Evolutionary conservation across 2,113 vertebrate species (phyloP), one percentile per base, ranked within the genome.

Genomic region (Sakesphorus luctuosus): DNA sequence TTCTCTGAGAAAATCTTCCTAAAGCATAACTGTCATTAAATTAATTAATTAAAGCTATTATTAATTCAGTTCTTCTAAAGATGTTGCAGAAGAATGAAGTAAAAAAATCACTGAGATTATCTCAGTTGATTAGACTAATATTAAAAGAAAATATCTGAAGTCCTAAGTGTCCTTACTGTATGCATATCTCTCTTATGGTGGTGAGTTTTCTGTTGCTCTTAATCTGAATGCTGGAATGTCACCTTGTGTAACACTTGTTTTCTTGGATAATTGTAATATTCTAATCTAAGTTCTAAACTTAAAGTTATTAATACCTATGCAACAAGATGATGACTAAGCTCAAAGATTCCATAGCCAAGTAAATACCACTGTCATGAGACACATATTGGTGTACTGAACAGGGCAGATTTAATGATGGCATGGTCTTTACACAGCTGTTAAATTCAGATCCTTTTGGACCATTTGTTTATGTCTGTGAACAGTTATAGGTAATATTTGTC

Each of bases 321-420:
- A 56, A 23, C 43, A 24, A 3, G 2, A 7, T 59, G 26, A 59
- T 67, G 56, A 4, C 8, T 10, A 83, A 76, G 13, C 17, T 76
- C 67, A 77, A 91, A 84, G 6, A 5, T 16, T 68, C 11, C 23
- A 35, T 4, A 36, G 14, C 6, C 40, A 66, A 28, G 25, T 49
- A 66, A 47, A 40, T 36, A 26, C 5, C 35, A 31, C 4, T 28
- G 19, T 50, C 49, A 18, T 28, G 31, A 88, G 36, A 52, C 26
- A 55, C 6, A 36, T 14, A 10, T 0, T n/a, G 11, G 2, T 55
- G 52, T 67, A 4, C 43, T 31, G 38, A 67, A n/a, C 1, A n/a
- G 14, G 12, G 13, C 4, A 75, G 47, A 55, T 85, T 53, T 75
- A 72, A 67, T 2, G 8, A 66, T 19, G 9, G 3, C n/a, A 46